Evolutionary conservation across 2,113 vertebrate species (phyloP), one percentile per base, ranked within the genome.

Genomic region (Grus americana): DNA sequence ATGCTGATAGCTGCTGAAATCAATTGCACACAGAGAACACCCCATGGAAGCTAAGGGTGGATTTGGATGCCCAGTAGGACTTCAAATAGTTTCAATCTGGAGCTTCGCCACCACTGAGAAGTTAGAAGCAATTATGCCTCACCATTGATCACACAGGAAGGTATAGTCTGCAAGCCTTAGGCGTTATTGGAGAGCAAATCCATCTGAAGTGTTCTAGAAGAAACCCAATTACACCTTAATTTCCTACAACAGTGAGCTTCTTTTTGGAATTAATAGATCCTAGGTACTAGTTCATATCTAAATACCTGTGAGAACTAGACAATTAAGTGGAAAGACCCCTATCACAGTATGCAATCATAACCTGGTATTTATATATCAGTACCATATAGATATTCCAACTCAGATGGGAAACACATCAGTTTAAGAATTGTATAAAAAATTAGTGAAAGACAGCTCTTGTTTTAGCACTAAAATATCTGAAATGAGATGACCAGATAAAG

Each of bases 121-220:
- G 44, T 9, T 42, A 26, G 36, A 66, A 92, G 19, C 13, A 67
- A 30, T 17, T 52, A 4, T 15, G 34, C 11, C 27, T 76, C 49
- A 32, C 23, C 34, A 13, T 0, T 19, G 22, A 32, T 42, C 27
- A 22, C 16, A 8, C 0, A 15, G 5, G 16, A 6, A 79, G 3
- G 11, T 26, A 6, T 18, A 32, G 29, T 16, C 67, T 61, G 61
- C 58, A 82, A 34, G 5, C 2, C 15, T 55, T 29, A 29, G 59
- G 22, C 8, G 29, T 42, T 27, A 32, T 0, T 24, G 38, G 18
- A 75, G 10, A 34, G 11, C 3, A 49, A 71, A 74, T 32, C 15
- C 12, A 62, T 10, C 12, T 44, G 16, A 23, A 16, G 1, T n/a
- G 11, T 68, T 36, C 6, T 9, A 42, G n/a, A 68, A 82, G 21